Base-by-base conservation (phyloP, 2,888 invertebrate species). In the Leptinotarsa juncta region DNA sequence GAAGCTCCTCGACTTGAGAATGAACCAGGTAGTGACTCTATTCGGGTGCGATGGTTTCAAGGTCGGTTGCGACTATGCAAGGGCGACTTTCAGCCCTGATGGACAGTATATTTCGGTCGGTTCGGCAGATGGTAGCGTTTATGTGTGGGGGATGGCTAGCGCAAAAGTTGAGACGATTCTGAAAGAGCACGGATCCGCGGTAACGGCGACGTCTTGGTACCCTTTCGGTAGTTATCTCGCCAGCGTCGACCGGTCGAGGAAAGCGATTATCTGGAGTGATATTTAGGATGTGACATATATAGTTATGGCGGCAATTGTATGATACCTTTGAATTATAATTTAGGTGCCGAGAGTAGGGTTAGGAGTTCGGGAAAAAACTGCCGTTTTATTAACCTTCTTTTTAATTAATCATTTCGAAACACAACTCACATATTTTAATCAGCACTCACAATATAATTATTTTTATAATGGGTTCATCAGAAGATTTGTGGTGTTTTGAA, bases 21-120 rank as follows among this genome's bases (percentile, higher is more conserved):
- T 95, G 94, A 97, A 96, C 89, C 94, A 95, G 88, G 95, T 98
- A 77, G 92, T 97, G 78, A 92, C 94, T 79, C 95, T 96, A 74
- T 97, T 62, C 90, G 98, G 98, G 88, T 95, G 95, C 86, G 98
- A 99, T 84, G 94, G 95, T 74, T 99, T 99, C 89, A 97, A 97
- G 90, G 95, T 98, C 77, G 96, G 96, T 77, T 96, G 96, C 89
- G 98, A 99, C 90, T 98, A 96, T 94, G 92, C 96, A 49, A 91
- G 98, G 82, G 97, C 97, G 16, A 93, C 94, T 68, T 97, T 98
- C 88, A 97, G 97, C 83, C 96, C 97, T 51, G 96, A 96, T 87
- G 96, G 94, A 10, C 93, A 94, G 80, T 94, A 96, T 87, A 93
- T 97, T 67, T 94, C 97, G 10, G 97, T 96, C 70, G 99, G 99